Conservation (phyloP, 1,140 invertebrate genomes). For the Rhizoglyphus robini region DNA sequence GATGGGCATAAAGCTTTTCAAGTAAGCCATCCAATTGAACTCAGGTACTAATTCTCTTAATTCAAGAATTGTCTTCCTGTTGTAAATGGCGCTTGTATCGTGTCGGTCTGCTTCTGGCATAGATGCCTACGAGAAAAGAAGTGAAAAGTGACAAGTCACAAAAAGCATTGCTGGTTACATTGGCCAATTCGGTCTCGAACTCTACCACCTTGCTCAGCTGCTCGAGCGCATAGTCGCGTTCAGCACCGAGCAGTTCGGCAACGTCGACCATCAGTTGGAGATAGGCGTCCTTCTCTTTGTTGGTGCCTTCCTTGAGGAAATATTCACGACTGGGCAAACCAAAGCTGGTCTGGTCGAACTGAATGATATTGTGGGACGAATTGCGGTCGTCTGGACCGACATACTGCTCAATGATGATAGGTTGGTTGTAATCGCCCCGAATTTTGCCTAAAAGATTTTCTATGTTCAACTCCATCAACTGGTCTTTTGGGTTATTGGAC, state of each 20-base stretch:
- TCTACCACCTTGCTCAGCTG: constrained; percentile 57
- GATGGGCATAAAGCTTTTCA: constrained; percentile 20
- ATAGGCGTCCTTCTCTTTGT: constrained; percentile 50
- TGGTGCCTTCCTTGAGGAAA: constrained; percentile 45
- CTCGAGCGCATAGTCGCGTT: constrained; percentile 32
- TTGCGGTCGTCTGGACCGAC: constrained; percentile 77
- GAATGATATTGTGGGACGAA: constrained; percentile 68
- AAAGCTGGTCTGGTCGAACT: constrained; percentile 73
- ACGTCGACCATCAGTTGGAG: constrained; percentile 54
- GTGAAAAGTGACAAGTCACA: neutral
- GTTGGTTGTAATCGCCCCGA: constrained; percentile 61
- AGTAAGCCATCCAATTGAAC: constrained; percentile 22
- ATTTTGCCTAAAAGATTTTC: constrained; percentile 42
- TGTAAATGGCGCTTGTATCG: constrained; percentile 50
- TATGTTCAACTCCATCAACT: constrained; percentile 22
- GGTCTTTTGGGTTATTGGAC: neutral
- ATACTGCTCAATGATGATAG: constrained; percentile 65
- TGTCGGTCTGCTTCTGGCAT: constrained; percentile 63
- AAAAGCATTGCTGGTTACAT: constrained; percentile 37
- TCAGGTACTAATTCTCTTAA: constrained; percentile 18
- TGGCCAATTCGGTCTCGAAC: constrained; percentile 64
- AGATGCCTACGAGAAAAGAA: constrained; percentile 42
- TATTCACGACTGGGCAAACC: constrained; percentile 73
- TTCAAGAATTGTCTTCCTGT: constrained; percentile 18
- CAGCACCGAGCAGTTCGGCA: constrained; percentile 40